Conservation (phyloP, 2,888 invertebrate species). For the Oxytorus armatus region DNA sequence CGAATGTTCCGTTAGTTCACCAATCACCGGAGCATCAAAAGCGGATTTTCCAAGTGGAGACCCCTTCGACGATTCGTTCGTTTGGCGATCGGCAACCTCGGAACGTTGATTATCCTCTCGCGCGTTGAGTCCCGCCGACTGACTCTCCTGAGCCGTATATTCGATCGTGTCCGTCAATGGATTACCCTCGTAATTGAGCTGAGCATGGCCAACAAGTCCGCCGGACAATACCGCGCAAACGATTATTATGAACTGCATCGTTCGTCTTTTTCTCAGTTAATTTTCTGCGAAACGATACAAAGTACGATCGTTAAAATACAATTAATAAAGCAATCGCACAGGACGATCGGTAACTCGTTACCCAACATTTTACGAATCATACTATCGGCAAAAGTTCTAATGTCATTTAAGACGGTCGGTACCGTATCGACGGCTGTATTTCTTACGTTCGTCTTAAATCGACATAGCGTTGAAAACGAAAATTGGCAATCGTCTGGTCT, state of each 20-base stretch:
- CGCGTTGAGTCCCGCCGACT: slow-evolving; percentile 71
- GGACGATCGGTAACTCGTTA: background rate
- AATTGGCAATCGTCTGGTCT: too few relatives aligned
- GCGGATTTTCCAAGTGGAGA: slow-evolving; percentile 24
- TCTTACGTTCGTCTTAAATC: too few relatives aligned
- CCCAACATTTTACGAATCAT: too few relatives aligned
- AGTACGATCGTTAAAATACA: background rate
- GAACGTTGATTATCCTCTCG: slow-evolving; percentile 63
- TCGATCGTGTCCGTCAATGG: slow-evolving; percentile 81
- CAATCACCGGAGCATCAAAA: background rate
- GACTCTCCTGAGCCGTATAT: slow-evolving; percentile 80
- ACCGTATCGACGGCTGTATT: too few relatives aligned
- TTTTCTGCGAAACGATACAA: slow-evolving; percentile 70
- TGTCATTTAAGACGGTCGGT: too few relatives aligned
- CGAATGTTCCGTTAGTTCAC: background rate
- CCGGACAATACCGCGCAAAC: slow-evolving; percentile 57
- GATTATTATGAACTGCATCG: slow-evolving; percentile 61
- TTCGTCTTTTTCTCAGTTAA: slow-evolving; percentile 38
- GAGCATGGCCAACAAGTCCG: slow-evolving; percentile 66
- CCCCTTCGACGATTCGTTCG: slow-evolving; percentile 24
- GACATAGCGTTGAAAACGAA: too few relatives aligned
- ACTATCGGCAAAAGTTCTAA: too few relatives aligned
- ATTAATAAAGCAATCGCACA: too few relatives aligned
- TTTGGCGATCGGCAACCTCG: slow-evolving; percentile 44
- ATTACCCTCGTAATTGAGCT: slow-evolving; percentile 81